A percentile compares a stretch with the other conserved stretches of the same genome.
Evolutionary conservation across 2,113 vertebrate genomes (phyloP).

Genomic region (Catharus bicknelli): DNA sequence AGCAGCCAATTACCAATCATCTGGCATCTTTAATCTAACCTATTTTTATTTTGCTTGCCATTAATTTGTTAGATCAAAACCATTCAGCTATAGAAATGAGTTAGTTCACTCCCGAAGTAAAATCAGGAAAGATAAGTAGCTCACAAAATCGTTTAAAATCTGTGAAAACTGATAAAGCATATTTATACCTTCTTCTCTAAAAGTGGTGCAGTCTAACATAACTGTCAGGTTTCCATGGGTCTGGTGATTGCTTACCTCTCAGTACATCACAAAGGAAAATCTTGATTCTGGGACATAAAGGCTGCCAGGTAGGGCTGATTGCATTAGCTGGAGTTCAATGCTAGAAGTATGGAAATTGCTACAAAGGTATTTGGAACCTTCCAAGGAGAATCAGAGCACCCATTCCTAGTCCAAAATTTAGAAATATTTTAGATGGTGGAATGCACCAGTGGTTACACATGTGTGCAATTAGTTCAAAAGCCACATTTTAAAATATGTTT

Average conservation of each 20-base stretch:
- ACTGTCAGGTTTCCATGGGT: not conserved
- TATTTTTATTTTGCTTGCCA: not conserved
- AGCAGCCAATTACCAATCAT: slow-evolving; percentile 1
- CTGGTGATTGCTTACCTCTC: not conserved
- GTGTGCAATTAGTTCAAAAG: not conserved
- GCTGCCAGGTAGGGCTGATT: not conserved
- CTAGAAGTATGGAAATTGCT: not conserved
- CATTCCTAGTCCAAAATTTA: not conserved
- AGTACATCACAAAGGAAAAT: not conserved
- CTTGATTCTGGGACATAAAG: not conserved
- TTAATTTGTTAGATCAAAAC: not conserved
- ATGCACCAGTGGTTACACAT: not conserved
- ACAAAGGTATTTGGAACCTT: not conserved
- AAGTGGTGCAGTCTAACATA: not conserved
- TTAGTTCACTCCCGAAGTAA: not conserved
- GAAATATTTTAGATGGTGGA: not conserved
- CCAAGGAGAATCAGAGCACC: not conserved
- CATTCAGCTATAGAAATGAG: not conserved
- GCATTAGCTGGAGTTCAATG: not conserved
- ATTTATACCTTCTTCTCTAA: not conserved
- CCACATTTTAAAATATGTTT: slow-evolving; percentile 26
- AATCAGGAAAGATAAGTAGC: not conserved
- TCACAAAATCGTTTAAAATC: not conserved
- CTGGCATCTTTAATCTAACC: not conserved
- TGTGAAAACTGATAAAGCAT: not conserved